phyloP scores from a whole-genome alignment of 2,113 vertebrate species.

The Castor canadensis region DNA sequence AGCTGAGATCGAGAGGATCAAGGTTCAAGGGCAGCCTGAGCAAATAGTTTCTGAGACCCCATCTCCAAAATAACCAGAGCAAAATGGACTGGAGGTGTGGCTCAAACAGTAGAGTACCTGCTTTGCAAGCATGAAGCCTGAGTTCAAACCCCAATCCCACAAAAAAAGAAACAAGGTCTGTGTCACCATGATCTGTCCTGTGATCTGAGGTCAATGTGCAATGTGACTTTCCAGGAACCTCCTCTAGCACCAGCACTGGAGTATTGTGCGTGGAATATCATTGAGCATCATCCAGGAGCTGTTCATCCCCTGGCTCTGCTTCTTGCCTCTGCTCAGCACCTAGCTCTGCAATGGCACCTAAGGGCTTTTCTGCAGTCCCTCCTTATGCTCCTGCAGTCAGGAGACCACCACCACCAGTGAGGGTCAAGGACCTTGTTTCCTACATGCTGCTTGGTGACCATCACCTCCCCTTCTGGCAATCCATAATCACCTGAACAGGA shows the following conservation, averaged over 20 bases:
- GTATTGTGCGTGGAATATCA: too few species aligned
- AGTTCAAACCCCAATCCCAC: too few species aligned
- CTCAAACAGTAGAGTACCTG: too few species aligned
- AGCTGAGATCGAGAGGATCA: too few species aligned
- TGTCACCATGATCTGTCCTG: neutral
- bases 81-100: too few species aligned
- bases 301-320: too few species aligned
- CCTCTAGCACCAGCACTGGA: neutral
- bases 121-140: too few species aligned
- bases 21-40: too few species aligned
- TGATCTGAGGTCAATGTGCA: neutral
- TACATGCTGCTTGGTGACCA: neutral
- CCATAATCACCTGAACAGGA: neutral
- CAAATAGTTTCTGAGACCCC: too few species aligned
- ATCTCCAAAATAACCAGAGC: too few species aligned
- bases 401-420: neutral
- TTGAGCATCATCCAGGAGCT: fast-evolving
- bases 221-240: neutral
- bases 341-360: fast-evolving
- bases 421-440: neutral
- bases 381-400: fast-evolving
- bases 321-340: neutral
- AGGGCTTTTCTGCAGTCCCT: neutral
- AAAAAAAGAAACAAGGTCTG: neutral
- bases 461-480: neutral